Base-by-base conservation (phyloP, 2,797 vertebrate species). In the Nothura maculosa region DNA sequence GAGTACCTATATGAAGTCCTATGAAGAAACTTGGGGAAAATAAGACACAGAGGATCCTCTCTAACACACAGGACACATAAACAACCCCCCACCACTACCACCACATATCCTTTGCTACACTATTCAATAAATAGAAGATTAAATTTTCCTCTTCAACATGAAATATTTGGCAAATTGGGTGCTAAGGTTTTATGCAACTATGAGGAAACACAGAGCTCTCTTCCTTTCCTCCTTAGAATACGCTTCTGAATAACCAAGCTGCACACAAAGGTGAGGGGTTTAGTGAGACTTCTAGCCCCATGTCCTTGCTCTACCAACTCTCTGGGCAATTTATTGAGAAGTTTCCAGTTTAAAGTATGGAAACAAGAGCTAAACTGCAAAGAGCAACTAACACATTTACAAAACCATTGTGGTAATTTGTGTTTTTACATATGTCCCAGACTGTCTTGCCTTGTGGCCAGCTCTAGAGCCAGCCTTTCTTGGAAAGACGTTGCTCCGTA, bases 51-150 rank as follows among this genome's bases (percentile, higher is more conserved):
- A 70, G 32, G 73, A 68, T 28, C 22, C 6, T 21, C 58, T 40
- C 42, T 15, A 14, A 25, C 18, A 27, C 15, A 55, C 74, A 54
- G 38, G 42, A 38, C 55, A 81, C n/a, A 55, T 21, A 48, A 21
- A 48, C 21, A 22, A 22, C 47, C 20, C 9, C 45, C 45, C 20
- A 10, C 47, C 22, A 22, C 47, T 24, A 45, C 43, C 43, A 47
- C 7, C 43, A 32, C 7, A 0, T 7, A 42, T 32, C 30, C 48
- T 68, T 57, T 21, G 74, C 1, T 50, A 69, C 4, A 2, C 27
- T 70, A 21, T 25, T 43, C 38, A n/a, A 62, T 28, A 10, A 28
- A 68, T 82, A 34, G 45, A 48, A 34, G 16, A 43, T 0, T 1
- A 19, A 58, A 30, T 48, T 82, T 70, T 36, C 68, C 24, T 24